These are phyloP conservation scores for Saguinus midas DNA, from an alignment of 2,113 vertebrate genomes.

Conservation along the genomic window DNA sequence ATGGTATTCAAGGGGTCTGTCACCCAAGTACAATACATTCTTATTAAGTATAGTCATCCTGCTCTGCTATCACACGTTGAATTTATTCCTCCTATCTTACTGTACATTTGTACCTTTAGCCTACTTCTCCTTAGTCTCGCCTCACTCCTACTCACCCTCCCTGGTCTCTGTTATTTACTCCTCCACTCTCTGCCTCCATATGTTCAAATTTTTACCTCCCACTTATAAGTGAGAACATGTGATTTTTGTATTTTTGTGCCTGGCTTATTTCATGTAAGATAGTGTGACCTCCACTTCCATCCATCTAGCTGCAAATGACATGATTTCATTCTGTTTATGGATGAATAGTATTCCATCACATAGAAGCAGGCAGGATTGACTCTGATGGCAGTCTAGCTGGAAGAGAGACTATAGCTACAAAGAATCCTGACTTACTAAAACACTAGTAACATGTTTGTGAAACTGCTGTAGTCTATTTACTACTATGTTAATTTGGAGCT, in stretches of 20 bases:
- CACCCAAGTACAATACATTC: neutral
- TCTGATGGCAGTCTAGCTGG: neutral
- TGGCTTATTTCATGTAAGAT: neutral
- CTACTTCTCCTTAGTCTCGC: no score
- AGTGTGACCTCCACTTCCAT: neutral
- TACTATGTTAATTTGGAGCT: neutral
- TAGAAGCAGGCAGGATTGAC: neutral
- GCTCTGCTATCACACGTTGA: no score
- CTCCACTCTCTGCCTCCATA: no score
- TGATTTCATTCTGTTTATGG: neutral
- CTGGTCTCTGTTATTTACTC: no score
- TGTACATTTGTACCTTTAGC: no score
- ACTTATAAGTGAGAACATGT: neutral
- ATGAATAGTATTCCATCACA: neutral
- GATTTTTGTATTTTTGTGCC: neutral
- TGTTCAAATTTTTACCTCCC: no score
- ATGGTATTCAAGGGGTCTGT: neutral
- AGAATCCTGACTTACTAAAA: neutral
- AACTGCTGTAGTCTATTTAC: neutral
- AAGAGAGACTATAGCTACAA: neutral
- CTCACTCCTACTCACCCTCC: no score
- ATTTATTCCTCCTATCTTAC: no score
- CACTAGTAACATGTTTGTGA: neutral
- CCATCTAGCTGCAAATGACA: neutral
- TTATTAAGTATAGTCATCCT: no score